A percentile compares a stretch with the other conserved stretches of the same genome.
phyloP scores from a whole-genome alignment of 2,888 invertebrate species.

The Drosophila aldrichi region DNA sequence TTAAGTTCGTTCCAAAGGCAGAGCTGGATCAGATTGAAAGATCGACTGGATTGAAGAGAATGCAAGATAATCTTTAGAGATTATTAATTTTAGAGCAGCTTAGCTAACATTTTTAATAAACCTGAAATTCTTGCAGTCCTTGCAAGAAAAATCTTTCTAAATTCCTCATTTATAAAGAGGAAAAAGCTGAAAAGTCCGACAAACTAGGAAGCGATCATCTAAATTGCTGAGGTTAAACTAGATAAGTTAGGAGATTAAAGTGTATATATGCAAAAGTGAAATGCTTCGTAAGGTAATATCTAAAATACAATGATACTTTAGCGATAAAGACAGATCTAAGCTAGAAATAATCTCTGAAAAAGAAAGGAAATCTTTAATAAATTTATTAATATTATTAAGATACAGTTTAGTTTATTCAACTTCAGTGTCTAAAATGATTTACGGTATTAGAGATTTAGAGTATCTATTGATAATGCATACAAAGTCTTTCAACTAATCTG shows the following conservation, averaged over 20 bases:
- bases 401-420: no score
- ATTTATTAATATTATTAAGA: not conserved
- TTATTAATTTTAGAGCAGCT: not conserved
- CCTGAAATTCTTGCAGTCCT: not conserved
- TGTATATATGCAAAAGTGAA: no score
- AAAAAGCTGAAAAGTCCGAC: not conserved
- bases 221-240: not conserved
- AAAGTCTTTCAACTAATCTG: not conserved
- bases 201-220: no score
- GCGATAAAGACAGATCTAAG: no score
- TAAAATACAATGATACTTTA: not conserved
- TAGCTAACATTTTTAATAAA: not conserved
- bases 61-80: not conserved
- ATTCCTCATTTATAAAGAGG: no score
- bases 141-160: no score
- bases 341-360: not conserved
- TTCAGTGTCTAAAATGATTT: no score
- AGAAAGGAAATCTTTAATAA: not conserved
- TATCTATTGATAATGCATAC: not conserved
- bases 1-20: not conserved
- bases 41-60: not conserved
- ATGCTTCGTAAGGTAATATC: not conserved
- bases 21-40: not conserved
- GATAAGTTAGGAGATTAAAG: not conserved
- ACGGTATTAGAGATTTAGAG: not conserved